These are phyloP conservation scores for Python bivittatus DNA, from an alignment of 2,113 vertebrate species.

Conservation along the genomic window DNA sequence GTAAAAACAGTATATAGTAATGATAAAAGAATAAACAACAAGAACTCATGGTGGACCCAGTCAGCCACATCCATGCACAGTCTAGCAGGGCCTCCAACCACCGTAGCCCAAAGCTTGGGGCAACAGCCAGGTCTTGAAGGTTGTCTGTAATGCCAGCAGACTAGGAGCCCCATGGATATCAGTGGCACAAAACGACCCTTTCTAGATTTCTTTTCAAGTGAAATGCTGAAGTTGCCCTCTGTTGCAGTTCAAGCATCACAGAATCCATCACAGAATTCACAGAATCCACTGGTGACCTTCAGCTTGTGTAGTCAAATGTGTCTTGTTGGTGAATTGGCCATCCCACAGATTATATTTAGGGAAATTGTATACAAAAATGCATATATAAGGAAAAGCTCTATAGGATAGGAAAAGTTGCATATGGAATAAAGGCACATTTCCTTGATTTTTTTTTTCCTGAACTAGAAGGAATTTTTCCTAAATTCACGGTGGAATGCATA, in stretches of 20 bases:
- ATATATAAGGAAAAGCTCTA: neutral
- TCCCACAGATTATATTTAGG: neutral
- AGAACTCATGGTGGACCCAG: neutral
- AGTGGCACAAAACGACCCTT: neutral
- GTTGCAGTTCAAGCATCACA: neutral
- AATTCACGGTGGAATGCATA: neutral
- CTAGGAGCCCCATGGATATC: neutral
- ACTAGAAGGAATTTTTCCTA: no score
- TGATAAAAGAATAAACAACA: neutral
- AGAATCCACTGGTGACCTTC: neutral
- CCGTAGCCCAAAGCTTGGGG: neutral
- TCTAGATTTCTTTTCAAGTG: neutral
- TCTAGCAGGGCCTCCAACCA: neutral
- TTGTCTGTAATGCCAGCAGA: neutral
- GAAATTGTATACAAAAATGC: neutral
- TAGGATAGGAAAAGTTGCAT: neutral
- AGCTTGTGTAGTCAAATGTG: neutral
- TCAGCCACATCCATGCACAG: neutral
- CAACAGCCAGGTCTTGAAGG: neutral
- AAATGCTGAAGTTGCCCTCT: neutral
- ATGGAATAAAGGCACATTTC: neutral
- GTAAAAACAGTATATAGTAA: neutral
- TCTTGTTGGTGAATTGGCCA: neutral
- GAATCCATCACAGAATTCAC: neutral
- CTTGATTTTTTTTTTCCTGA: no score